Percentiles rank a stretch among this genome's conserved stretches.
phyloP scores from a whole-genome alignment of 2,113 vertebrate species.

The Paedocypris sp. region DNA sequence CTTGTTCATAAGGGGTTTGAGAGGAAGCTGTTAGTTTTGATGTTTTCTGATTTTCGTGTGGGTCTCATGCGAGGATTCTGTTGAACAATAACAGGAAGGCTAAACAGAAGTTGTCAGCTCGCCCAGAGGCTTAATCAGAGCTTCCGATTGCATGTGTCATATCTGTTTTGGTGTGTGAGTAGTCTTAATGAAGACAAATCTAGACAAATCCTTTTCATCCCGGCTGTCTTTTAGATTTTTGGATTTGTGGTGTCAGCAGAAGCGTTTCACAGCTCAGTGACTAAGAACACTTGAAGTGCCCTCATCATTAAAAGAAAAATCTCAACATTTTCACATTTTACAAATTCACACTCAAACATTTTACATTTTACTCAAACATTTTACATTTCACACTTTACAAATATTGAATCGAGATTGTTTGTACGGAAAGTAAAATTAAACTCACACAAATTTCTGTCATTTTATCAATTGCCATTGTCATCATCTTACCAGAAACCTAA shows the following conservation, averaged over 20 bases:
- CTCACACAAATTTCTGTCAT: no score
- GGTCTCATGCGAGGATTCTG: background rate
- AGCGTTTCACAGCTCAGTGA: background rate
- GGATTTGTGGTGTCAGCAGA: background rate
- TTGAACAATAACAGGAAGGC: background rate
- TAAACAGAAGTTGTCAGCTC: conserved; percentile 1
- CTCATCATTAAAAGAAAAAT: no score
- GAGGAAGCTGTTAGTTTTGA: background rate
- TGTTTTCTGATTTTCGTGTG: background rate
- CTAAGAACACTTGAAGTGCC: no score
- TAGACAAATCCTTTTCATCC: background rate
- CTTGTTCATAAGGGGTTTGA: background rate
- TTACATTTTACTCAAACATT: no score
- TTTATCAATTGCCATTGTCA: no score
- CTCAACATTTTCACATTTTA: no score
- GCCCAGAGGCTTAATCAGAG: background rate
- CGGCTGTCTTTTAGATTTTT: background rate
- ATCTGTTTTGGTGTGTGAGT: background rate
- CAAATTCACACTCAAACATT: no score
- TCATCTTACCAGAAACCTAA: no score
- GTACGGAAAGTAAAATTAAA: no score
- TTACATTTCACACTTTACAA: no score
- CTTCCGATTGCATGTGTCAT: background rate
- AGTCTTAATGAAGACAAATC: background rate
- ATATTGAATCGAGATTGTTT: no score